phyloP scores from a whole-genome alignment of 2,113 vertebrate species.

The Melanocharis versteri region DNA sequence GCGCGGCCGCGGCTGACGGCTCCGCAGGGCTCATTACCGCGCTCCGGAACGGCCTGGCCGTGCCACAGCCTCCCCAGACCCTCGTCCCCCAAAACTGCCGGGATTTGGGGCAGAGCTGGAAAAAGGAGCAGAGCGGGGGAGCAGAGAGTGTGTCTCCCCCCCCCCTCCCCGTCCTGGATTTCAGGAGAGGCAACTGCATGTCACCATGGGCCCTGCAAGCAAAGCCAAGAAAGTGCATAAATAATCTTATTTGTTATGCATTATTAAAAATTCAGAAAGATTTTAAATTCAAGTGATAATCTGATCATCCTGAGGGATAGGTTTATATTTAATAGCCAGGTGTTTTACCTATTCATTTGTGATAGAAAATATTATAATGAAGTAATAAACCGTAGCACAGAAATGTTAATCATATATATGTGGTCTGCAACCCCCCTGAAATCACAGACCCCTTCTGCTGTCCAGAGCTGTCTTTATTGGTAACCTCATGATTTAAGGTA shows the following conservation, averaged over 20 bases:
- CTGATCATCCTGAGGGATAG: constrained; percentile 70
- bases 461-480: constrained; percentile 42
- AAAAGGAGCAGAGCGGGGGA: background rate
- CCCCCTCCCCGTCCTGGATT: background rate
- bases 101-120: background rate
- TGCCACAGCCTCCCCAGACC: background rate
- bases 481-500: constrained; percentile 20
- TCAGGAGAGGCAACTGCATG: background rate
- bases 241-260: constrained; percentile 70
- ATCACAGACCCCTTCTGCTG: constrained; percentile 59
- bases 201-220: constrained; percentile 26
- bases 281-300: constrained; percentile 76
- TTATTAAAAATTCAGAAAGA: constrained; percentile 73
- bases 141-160: accelerated
- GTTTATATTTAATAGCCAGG: constrained; percentile 74
- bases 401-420: constrained; percentile 69
- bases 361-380: constrained; percentile 74
- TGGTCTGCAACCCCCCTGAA: constrained; percentile 30
- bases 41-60: background rate
- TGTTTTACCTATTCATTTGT: constrained; percentile 75
- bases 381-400: constrained; percentile 58
- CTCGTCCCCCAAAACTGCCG: background rate
- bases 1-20: background rate
- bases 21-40: background rate
- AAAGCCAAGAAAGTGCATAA: constrained; percentile 59